phyloP scores from a whole-genome alignment of 2,888 invertebrate species.

The Sminthurinus aureus region DNA sequence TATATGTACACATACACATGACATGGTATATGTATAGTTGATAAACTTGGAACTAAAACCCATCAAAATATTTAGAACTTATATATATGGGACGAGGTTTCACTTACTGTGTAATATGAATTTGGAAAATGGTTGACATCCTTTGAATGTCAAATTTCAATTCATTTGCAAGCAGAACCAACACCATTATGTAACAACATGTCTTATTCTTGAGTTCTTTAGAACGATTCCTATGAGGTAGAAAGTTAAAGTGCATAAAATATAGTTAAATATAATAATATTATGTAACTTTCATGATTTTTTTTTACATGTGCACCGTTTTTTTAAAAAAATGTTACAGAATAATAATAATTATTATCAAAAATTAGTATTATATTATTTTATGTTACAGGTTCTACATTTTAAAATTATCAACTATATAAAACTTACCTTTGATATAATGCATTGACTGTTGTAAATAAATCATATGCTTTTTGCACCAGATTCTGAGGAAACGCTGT shows the following conservation, averaged over 20 bases:
- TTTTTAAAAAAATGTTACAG: neutral
- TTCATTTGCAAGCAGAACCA: conserved; percentile 52
- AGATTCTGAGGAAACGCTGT: conserved; percentile 48
- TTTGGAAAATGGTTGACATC: conserved; percentile 53
- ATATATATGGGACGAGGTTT: neutral
- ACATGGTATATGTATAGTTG: too few relatives aligned
- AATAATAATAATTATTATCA: neutral
- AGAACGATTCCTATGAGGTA: neutral
- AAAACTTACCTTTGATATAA: conserved; percentile 46
- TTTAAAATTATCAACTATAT: neutral
- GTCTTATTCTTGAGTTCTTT: conserved; percentile 48
- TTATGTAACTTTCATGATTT: neutral
- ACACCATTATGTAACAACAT: conserved; percentile 56
- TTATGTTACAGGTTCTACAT: neutral
- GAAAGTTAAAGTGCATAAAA: neutral
- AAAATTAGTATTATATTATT: neutral
- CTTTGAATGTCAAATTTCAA: conserved; percentile 52
- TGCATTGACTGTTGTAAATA: conserved; percentile 52
- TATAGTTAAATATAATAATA: neutral
- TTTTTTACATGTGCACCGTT: neutral
- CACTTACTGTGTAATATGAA: conserved; percentile 56
- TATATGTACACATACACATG: too few relatives aligned
- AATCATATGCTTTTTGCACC: conserved; percentile 49
- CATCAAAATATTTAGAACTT: too few relatives aligned
- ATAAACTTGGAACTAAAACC: too few relatives aligned